Conservation (phyloP, 1,140 invertebrate species). For the Centruroides vittatus region DNA sequence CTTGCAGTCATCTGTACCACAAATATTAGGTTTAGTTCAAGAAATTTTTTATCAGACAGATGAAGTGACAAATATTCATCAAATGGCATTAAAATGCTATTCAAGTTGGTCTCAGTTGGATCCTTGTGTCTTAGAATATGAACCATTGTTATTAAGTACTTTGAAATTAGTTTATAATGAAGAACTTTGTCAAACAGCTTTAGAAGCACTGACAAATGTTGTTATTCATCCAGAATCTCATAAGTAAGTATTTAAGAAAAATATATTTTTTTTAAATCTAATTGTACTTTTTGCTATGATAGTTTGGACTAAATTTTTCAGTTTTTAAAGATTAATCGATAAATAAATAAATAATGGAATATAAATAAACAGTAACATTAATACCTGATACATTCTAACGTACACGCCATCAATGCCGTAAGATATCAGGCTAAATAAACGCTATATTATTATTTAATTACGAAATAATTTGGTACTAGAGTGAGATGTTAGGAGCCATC, state of each 20-base stretch:
- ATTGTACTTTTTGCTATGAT: background rate
- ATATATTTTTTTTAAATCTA: background rate
- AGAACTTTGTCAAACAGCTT: conserved; percentile 40
- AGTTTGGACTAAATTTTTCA: background rate
- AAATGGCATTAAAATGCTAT: conserved; percentile 41
- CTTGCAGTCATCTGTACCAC: conserved; percentile 24
- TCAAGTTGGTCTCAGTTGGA: conserved; percentile 46
- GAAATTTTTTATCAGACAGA: conserved; percentile 14
- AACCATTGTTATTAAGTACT: conserved; percentile 21
- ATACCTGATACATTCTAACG: too few species aligned
- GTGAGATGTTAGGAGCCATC: too few species aligned
- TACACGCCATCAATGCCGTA: too few species aligned
- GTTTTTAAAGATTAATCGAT: too few species aligned
- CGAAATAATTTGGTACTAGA: too few species aligned
- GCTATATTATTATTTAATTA: too few species aligned
- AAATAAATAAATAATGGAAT: too few species aligned
- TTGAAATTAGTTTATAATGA: conserved; percentile 27
- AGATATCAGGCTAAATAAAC: too few species aligned
- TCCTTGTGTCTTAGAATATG: conserved; percentile 24
- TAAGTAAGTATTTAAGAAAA: conserved; percentile 23
- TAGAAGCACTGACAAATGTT: conserved; percentile 43
- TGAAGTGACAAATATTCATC: conserved; percentile 20
- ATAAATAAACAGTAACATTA: too few species aligned
- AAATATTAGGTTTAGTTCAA: conserved; percentile 15
- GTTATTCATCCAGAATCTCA: conserved; percentile 40